Percentiles rank a stretch among this genome's conserved stretches.
Conservation (phyloP, 2,797 vertebrate species). For the Hypotaenidia philippensis region DNA sequence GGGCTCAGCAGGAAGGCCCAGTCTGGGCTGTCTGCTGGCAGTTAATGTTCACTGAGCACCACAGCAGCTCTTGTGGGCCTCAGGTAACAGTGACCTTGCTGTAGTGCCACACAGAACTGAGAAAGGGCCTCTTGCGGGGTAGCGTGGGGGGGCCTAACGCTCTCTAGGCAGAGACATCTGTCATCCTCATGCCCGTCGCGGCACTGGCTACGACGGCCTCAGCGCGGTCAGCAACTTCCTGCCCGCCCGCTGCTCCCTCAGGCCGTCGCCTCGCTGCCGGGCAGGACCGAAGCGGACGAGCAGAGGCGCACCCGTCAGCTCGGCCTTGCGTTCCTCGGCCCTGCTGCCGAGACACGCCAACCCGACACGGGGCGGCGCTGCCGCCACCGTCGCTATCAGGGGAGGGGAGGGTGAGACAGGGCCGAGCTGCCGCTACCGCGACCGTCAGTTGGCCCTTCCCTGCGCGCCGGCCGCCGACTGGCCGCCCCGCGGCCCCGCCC, state of each 20-base stretch:
- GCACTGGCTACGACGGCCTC: neutral
- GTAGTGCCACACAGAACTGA: fast-evolving
- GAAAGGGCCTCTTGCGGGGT: too few relatives aligned
- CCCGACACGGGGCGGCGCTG: neutral
- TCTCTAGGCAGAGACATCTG: too few relatives aligned
- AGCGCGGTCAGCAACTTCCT: too few relatives aligned
- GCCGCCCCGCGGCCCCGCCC: neutral
- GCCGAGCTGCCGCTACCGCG: neutral
- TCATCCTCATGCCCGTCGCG: too few relatives aligned
- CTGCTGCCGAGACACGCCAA: neutral
- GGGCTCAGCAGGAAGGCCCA: fast-evolving
- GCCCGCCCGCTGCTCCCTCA: neutral
- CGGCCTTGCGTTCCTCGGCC: neutral
- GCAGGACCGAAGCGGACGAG: neutral
- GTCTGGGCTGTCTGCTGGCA: neutral
- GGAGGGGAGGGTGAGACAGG: fast-evolving
- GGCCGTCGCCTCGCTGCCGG: too few relatives aligned
- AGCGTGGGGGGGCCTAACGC: too few relatives aligned
- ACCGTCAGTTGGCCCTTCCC: neutral
- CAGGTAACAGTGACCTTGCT: fast-evolving
- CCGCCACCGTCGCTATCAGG: neutral
- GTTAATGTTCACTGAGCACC: fast-evolving
- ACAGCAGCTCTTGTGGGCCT: neutral
- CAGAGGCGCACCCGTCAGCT: too few relatives aligned
- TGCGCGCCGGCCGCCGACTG: conserved; percentile 13